phyloP scores from a whole-genome alignment of 2,113 vertebrate species.

The Ammodramus savannarum region DNA sequence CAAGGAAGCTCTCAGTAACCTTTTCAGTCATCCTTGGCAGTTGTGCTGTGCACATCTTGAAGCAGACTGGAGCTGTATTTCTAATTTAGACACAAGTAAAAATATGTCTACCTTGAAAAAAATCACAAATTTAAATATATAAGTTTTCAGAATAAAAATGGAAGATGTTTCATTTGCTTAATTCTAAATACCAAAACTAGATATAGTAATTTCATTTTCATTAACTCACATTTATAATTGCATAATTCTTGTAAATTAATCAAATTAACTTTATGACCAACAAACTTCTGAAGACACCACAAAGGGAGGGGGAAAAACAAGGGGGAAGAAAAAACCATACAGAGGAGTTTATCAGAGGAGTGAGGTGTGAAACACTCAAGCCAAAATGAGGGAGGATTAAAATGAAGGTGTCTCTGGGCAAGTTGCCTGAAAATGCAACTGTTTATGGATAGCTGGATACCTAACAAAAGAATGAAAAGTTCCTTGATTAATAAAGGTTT shows the following conservation, averaged over 20 bases:
- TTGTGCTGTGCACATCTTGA: background rate
- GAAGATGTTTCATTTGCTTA: background rate
- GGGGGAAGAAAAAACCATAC: accelerated
- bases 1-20: background rate
- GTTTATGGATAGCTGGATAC: background rate
- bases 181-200: background rate
- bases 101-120: background rate
- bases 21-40: background rate
- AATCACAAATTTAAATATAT: background rate
- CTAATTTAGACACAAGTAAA: background rate
- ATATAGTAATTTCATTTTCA: background rate
- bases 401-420: background rate
- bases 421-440: background rate
- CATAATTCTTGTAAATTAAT: background rate
- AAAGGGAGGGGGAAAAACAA: background rate
- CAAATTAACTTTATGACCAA: background rate
- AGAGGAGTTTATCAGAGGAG: background rate
- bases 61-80: background rate
- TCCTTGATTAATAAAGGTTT: background rate
- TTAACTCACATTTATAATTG: background rate
- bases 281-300: background rate
- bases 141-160: background rate
- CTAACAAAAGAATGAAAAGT: background rate
- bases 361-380: background rate
- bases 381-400: background rate